Evolutionary conservation across 2,113 vertebrate species (phyloP).

Genomic region (Rattus rattus): DNA sequence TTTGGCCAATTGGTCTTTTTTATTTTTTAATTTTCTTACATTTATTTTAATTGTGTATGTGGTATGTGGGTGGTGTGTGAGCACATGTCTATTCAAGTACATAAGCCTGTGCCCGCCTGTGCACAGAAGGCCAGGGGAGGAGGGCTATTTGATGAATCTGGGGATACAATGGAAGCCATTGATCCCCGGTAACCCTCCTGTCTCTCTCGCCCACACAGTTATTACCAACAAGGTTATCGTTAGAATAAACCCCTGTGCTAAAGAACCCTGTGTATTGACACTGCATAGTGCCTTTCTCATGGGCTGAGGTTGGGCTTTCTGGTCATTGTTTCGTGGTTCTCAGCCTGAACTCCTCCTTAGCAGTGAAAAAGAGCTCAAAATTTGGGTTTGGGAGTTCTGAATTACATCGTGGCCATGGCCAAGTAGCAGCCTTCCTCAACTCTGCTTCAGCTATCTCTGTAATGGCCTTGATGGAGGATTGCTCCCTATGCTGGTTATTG

Average conservation of each 20-base stretch:
- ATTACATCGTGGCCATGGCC: not conserved
- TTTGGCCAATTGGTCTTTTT: not conserved
- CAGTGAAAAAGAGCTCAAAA: not conserved
- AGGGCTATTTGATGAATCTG: not conserved
- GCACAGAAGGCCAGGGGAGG: not conserved
- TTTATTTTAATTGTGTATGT: not conserved
- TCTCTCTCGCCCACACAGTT: not conserved
- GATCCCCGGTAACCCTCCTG: not conserved
- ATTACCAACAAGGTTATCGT: not conserved
- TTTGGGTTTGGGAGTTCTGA: not conserved
- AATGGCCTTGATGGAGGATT: not conserved
- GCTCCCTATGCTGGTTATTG: not conserved
- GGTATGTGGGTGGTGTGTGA: not conserved
- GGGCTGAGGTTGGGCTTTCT: not conserved
- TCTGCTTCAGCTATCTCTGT: not conserved
- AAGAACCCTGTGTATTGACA: not conserved
- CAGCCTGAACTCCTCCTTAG: not conserved
- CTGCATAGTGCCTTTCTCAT: not conserved
- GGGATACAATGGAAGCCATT: not conserved
- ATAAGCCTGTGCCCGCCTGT: no score
- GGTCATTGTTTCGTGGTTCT: no score
- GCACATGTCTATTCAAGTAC: no score
- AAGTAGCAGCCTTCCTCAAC: not conserved
- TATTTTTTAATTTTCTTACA: not conserved
- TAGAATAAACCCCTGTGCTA: not conserved